Base-by-base conservation (phyloP, 64 coral and sea anemone genomes). In the Stichodactyla helianthus region DNA sequence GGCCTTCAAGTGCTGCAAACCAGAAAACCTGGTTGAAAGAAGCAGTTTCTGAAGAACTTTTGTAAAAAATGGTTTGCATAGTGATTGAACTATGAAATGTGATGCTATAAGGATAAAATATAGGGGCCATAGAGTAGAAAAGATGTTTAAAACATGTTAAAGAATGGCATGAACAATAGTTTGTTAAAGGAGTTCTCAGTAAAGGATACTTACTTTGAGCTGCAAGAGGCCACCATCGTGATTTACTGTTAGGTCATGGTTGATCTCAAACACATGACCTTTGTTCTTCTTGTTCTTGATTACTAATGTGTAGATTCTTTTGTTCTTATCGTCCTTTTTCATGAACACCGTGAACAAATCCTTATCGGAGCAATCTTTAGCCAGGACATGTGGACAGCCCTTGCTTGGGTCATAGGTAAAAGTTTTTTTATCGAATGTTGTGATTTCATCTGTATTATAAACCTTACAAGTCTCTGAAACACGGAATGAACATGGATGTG, bases 321-420 rank as follows among this genome's bases (percentile, higher is more conserved):
- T 59, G 13, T 88, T 84, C 1, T 16, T 77, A 22, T 58, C 82
- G 10, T 35, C 68, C 31, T 50, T 88, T 28, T 83, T 88, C 54
- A 92, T 28, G 2, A 92, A 55, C 17, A 92, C 80, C 17, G 79
- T 88, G 11, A 92, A 92, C 17, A 92, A 84, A 20, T 88, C 82
- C 27, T 88, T 83, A 0, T 54, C 83, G 5, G 91, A 92, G 17
- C 67, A 51, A 82, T 92, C 91, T 77, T 88, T 92, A 59, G 91
- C 86, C 2, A 92, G 26, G 50, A 92, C 86, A 53, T 83, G 79
- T 26, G 79, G 54, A 12, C 91, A 92, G 13, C 91, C 86, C 51
- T 53, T 50, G 17, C 53, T 68, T 27, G 60, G 82, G 51, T 53
- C 65, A 60, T 92, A 92, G 2, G 31, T 81, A 20, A 83, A 92